Percentiles rank a stretch among this genome's conserved stretches.
These are phyloP conservation scores for Hydriomena furcata DNA, from an alignment of 2,888 invertebrate species.

Conservation along the genomic window DNA sequence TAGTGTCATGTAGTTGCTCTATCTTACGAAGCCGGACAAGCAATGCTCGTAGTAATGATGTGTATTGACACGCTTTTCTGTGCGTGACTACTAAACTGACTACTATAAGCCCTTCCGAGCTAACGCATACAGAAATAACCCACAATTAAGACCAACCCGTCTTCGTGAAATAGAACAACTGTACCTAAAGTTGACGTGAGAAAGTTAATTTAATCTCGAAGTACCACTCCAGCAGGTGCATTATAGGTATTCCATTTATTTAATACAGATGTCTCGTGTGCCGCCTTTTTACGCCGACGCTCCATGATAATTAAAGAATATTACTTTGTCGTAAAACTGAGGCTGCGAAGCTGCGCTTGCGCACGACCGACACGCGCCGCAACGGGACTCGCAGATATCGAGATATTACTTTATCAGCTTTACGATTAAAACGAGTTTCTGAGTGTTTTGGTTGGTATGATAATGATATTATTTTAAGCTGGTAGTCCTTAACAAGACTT, in stretches of 20 bases:
- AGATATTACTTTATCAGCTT: slow-evolving; percentile 56
- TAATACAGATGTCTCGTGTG: slow-evolving; percentile 81
- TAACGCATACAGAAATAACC: too few species aligned
- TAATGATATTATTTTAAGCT: slow-evolving; percentile 32
- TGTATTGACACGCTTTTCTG: too few species aligned
- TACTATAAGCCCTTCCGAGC: too few species aligned
- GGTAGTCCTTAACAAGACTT: slow-evolving; percentile 12
- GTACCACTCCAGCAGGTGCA: slow-evolving; percentile 64
- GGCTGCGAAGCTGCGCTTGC: slow-evolving; percentile 38
- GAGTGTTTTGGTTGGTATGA: slow-evolving; percentile 30
- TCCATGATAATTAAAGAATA: slow-evolving; percentile 80
- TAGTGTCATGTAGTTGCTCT: too few species aligned
- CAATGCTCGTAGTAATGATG: too few species aligned
- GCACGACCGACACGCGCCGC: slow-evolving; percentile 63
- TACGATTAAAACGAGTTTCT: slow-evolving; percentile 42
- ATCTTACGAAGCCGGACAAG: too few species aligned
- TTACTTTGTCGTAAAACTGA: slow-evolving; percentile 77
- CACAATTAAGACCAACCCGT: too few species aligned
- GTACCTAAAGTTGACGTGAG: background rate
- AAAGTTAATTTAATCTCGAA: background rate
- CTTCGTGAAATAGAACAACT: too few species aligned
- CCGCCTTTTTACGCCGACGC: slow-evolving; percentile 73
- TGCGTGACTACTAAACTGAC: too few species aligned
- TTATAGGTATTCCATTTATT: slow-evolving; percentile 77
- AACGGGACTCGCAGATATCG: slow-evolving; percentile 60